phyloP scores from a whole-genome alignment of 2,113 vertebrate species.

The Piliocolobus tephrosceles region DNA sequence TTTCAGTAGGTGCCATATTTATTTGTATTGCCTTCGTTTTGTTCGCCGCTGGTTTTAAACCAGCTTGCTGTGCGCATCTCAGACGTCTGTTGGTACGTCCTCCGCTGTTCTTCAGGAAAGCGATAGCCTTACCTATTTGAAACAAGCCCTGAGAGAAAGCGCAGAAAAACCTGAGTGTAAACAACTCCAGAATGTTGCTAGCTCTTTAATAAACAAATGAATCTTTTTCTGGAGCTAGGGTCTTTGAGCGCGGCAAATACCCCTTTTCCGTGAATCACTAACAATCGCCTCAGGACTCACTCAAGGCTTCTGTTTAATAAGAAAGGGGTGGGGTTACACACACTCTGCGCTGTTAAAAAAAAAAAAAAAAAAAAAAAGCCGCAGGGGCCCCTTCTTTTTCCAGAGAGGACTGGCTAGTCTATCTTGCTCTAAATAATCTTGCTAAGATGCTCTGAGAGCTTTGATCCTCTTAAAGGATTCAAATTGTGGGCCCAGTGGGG shows the following conservation, averaged over 20 bases:
- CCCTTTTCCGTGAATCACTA: not conserved
- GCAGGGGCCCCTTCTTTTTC: not conserved
- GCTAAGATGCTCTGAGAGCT: conserved; percentile 31
- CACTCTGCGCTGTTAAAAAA: not conserved
- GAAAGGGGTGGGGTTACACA: not conserved
- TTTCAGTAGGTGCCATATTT: conserved; percentile 67
- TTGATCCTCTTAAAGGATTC: conserved; percentile 61
- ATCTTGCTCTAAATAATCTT: conserved; percentile 54
- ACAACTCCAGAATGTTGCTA: conserved; percentile 69
- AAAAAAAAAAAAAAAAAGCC: not conserved
- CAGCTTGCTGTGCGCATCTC: conserved; percentile 56
- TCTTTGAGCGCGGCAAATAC: conserved; percentile 57
- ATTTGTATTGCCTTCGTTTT: conserved; percentile 62
- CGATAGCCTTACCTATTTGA: conserved; percentile 47
- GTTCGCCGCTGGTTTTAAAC: conserved; percentile 54
- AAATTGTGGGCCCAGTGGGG: conserved; percentile 36
- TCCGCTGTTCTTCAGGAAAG: conserved; percentile 67
- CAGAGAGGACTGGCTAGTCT: not conserved
- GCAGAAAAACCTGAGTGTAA: conserved; percentile 69
- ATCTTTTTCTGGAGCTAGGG: conserved; percentile 62
- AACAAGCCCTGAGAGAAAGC: conserved; percentile 60
- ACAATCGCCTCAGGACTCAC: not conserved
- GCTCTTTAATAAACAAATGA: conserved; percentile 75
- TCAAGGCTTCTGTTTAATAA: conserved; percentile 4
- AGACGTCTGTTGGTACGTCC: conserved; percentile 71